phyloP scores from a whole-genome alignment of 2,113 vertebrate species.

The Oplegnathus fasciatus region DNA sequence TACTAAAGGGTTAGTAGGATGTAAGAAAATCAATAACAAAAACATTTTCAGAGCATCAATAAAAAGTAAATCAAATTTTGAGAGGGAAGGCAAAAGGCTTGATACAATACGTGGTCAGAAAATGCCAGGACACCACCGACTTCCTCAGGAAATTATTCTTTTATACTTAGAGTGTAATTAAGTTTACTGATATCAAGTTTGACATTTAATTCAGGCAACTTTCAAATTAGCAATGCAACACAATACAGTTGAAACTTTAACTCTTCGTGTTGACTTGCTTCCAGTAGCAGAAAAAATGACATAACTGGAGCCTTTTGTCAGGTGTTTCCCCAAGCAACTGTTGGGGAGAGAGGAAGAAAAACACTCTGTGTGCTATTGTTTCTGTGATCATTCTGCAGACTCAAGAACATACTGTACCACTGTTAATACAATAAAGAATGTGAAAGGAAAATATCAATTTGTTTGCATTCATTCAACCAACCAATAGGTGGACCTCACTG shows the following conservation, averaged over 20 bases:
- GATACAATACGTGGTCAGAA: slow-evolving; percentile 11
- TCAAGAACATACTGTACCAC: slow-evolving; percentile 4
- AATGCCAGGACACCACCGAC: not conserved
- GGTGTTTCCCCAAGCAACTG: not conserved
- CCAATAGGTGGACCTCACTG: not conserved
- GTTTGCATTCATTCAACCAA: slow-evolving; percentile 2
- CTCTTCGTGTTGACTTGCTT: not conserved
- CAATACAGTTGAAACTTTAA: not conserved
- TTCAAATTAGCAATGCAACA: not conserved
- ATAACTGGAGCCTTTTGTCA: not conserved
- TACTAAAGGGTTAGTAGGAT: not conserved
- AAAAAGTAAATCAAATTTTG: not conserved
- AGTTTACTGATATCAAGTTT: not conserved
- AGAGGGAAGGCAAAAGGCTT: slow-evolving; percentile 2
- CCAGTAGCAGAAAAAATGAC: not conserved
- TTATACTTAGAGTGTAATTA: not conserved
- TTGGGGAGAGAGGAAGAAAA: not conserved
- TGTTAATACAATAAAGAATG: not conserved
- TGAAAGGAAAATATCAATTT: not conserved
- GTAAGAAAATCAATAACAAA: slow-evolving; percentile 31
- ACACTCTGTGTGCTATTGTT: not conserved
- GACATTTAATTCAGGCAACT: not conserved
- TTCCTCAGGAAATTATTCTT: not conserved
- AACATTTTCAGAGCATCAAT: not conserved
- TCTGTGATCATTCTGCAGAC: not conserved